Conservation (phyloP, 2,113 vertebrate species). For the Lasiurus cinereus region DNA sequence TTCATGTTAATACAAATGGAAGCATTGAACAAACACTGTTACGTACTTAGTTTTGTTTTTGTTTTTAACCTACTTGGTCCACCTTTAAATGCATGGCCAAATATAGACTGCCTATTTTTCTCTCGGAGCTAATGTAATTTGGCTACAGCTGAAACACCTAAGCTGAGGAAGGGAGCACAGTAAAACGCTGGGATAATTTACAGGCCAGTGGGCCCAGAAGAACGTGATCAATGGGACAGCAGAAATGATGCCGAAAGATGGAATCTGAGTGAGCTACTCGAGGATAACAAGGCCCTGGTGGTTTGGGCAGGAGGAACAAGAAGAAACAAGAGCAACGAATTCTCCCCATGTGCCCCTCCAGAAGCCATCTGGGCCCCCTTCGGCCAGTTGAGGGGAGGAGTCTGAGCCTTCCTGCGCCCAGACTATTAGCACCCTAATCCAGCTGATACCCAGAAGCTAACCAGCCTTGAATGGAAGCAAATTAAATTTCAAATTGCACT, state of each 20-base stretch:
- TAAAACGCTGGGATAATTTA: not conserved
- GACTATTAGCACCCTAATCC: not conserved
- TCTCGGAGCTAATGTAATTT: not conserved
- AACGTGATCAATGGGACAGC: not conserved
- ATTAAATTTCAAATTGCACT: conserved; percentile 36
- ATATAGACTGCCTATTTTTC: not conserved
- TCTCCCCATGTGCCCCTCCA: not conserved
- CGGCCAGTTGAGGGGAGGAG: not conserved
- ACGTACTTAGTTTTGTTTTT: not conserved
- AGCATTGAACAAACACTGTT: not conserved
- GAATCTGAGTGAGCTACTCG: too few species aligned
- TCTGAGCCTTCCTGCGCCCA: not conserved
- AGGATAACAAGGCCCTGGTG: not conserved
- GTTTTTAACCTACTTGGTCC: not conserved
- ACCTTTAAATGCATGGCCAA: conserved; percentile 21
- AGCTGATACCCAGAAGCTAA: conserved; percentile 15
- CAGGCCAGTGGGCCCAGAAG: not conserved
- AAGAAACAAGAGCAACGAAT: not conserved
- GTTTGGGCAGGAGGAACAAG: not conserved
- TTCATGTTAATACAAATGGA: not conserved
- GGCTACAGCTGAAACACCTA: not conserved
- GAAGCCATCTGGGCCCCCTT: not conserved
- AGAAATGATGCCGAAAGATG: not conserved
- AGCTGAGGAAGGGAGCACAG: not conserved
- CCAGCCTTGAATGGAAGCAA: not conserved